These are phyloP conservation scores for Cyclophora punctaria DNA, from an alignment of 2,888 invertebrate genomes.

Conservation along the genomic window DNA sequence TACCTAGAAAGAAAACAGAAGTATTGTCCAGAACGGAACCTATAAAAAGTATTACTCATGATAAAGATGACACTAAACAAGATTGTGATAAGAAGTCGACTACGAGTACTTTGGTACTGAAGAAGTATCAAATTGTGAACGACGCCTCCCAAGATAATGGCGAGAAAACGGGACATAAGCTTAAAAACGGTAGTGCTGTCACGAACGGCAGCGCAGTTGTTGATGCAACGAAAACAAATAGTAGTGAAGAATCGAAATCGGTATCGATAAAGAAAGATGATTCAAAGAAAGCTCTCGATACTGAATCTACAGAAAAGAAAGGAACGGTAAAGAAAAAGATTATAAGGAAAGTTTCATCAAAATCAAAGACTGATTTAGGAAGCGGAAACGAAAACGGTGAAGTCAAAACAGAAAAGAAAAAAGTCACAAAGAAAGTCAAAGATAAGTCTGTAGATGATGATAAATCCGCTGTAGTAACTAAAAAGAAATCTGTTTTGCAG, in stretches of 20 bases:
- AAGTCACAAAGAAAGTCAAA: conserved; percentile 58
- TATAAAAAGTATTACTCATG: conserved; percentile 21
- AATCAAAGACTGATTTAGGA: conserved; percentile 58
- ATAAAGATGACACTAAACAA: conserved; percentile 22
- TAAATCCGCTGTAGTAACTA: conserved; percentile 49
- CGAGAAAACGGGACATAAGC: conserved; percentile 30
- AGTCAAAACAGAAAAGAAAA: conserved; percentile 57
- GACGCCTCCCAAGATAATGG: conserved; percentile 26
- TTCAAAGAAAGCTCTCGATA: conserved; percentile 35
- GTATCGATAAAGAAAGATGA: conserved; percentile 45
- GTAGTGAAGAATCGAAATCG: conserved; percentile 36
- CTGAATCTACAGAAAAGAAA: conserved; percentile 51
- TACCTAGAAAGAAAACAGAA: conserved; percentile 49
- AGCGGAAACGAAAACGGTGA: conserved; percentile 41
- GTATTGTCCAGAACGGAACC: conserved; percentile 29
- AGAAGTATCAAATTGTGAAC: conserved; percentile 53
- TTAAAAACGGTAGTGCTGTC: conserved; percentile 31
- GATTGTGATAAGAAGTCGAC: conserved; percentile 23
- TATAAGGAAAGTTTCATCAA: conserved; percentile 62
- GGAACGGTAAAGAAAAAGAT: conserved; percentile 63
- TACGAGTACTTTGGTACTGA: conserved; percentile 40
- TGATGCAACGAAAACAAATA: conserved; percentile 29
- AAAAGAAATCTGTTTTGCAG: conserved; percentile 81
- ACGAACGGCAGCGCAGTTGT: conserved; percentile 37
- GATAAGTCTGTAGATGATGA: conserved; percentile 52